These are phyloP conservation scores for Chelonia mydas DNA, from an alignment of 2,797 vertebrate species.

Conservation along the genomic window DNA sequence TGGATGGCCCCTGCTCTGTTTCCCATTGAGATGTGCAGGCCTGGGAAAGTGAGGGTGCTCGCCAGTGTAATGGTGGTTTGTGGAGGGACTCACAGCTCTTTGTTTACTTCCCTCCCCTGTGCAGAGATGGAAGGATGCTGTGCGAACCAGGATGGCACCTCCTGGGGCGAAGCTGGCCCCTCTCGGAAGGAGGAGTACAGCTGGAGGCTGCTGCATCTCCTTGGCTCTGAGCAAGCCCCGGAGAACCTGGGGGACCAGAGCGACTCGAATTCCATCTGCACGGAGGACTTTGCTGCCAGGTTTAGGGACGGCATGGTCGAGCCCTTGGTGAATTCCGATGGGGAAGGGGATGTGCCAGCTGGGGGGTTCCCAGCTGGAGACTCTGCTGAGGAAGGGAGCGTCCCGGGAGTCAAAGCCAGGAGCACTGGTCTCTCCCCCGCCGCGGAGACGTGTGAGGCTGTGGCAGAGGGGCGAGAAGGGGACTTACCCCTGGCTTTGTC, in stretches of 20 bases:
- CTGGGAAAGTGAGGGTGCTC: neutral
- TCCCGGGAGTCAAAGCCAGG: neutral
- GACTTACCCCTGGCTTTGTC: neutral
- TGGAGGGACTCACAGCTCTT: neutral
- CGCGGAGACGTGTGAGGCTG: rapidly evolving
- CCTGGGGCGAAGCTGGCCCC: neutral
- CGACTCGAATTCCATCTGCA: constrained; percentile 78
- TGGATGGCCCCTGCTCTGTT: neutral
- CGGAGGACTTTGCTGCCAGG: constrained; percentile 83
- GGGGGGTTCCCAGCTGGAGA: rapidly evolving
- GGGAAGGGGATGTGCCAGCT: neutral
- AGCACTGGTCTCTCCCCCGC: neutral
- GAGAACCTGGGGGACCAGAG: constrained; percentile 32
- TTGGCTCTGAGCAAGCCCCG: constrained; percentile 6
- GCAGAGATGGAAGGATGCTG: neutral
- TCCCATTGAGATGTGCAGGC: neutral
- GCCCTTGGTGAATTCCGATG: constrained; percentile 1
- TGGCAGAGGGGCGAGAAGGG: neutral
- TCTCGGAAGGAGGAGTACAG: constrained; percentile 77
- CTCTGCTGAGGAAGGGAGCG: too few relatives aligned
- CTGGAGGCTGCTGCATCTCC: constrained; percentile 80
- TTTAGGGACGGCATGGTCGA: constrained; percentile 84
- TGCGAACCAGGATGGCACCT: neutral
- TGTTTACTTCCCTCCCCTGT: neutral
- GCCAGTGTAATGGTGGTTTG: rapidly evolving